Evolutionary conservation across 1,140 invertebrate species (phyloP), one percentile per base, ranked within the genome.

Genomic region (Colletes gigas): DNA sequence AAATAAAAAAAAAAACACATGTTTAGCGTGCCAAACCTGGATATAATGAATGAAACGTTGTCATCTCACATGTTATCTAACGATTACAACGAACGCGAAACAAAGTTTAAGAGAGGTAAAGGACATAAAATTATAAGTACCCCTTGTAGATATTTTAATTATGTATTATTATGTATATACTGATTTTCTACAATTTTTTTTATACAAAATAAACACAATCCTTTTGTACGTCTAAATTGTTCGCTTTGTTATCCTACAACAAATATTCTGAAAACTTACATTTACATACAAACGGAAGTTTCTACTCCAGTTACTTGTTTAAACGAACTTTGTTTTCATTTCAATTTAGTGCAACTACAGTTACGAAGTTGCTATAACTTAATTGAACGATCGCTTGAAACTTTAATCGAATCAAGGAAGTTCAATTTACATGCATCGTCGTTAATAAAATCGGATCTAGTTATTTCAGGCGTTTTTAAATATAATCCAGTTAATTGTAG

Each of bases 91-190:
- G 62, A 57, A 68, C 66, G 50, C 44, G 55, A 14, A 63, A 47
- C 8, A 81, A 75, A 19, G 72, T 83, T 67, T 62, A 19, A 21
- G 39, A 75, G 52, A 78, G 73, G 47, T 76, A 69, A 78, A 75
- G 65, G 69, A 85, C 73, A 71, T 55, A 75, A 81, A 83, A 66
- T 15, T 50, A 80, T 78, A 85, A 83, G 82, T 83, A 83, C 83
- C 63, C 30, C 77, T 82, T 91, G 89, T 91, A 92, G 91, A 92
- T 90, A 92, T 88, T 81, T 88, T 87, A 88, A 86, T 84, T 85
- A 91, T 88, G 89, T 92, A 92, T 89, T 86, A 92, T 92, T 91
- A 89, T 92, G 91, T 92, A 92, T 89, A 92, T 92, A 90, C 76
- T 87, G 85, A 91, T 91, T 85, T 89, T 89, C 86, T 89, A 90